Base-by-base conservation (phyloP, 2,888 invertebrate genomes). In the Hypena proboscidalis region DNA sequence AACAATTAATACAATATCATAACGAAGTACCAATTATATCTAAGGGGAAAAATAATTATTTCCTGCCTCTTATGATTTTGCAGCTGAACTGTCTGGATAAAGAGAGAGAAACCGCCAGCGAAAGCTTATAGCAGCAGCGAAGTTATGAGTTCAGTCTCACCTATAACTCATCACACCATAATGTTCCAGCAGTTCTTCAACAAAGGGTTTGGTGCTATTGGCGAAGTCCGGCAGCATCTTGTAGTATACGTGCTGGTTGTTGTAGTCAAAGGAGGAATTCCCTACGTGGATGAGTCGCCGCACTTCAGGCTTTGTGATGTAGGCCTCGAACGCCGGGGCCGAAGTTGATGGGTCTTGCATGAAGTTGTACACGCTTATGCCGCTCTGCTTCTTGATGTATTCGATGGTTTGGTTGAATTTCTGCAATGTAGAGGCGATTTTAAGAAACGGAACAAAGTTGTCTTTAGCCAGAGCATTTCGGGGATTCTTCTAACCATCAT, bases 121-220 rank as follows among this genome's bases (percentile, higher is more conserved):
- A n/a, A n/a, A n/a, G n/a, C n/a, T n/a, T n/a, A n/a, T n/a, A n/a
- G n/a, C n/a, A n/a, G n/a, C n/a, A n/a, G n/a, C n/a, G n/a, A n/a
- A n/a, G 25, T 10, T 3, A 7, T 21, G 7, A n/a, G 1, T 23
- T 29, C 1, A 17, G 5, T 22, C 57, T 38, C 46, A 82, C 85
- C 74, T 80, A 34, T 96, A 96, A 49, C 95, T 87, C 59, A 96
- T 74, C 9, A 96, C 94, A 64, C 89, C 86, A 63, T 94, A 95
- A 66, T 93, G 78, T 22, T 92, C 89, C 6, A 94, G 66, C 7
- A 95, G 71, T 58, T 92, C 92, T 15, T 92, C 89, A 11, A 95
- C 71, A 79, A 92, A 92, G 0, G 92, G 87, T 41, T 93, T 93
- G 1, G 94, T 92, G 0, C 94, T 93, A 57, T 94, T 92, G 92